Conservation (phyloP, 2,888 invertebrate genomes). For the Phymatocera aterrima region DNA sequence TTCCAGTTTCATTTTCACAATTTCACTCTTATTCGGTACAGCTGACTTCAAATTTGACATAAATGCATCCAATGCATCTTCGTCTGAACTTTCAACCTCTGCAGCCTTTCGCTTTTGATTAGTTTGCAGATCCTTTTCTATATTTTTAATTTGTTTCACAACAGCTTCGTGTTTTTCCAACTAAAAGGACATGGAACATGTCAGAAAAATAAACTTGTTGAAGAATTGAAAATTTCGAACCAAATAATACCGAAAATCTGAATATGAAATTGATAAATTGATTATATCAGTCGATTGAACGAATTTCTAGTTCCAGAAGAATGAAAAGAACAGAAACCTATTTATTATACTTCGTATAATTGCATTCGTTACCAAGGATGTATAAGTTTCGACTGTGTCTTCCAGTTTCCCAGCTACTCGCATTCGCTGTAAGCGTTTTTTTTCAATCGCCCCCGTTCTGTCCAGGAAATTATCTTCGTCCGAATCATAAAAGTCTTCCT, state of each 20-base stretch:
- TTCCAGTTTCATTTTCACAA: conserved; percentile 82
- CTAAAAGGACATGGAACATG: conserved; percentile 72
- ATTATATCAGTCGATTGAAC: not conserved
- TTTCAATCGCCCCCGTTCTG: conserved; percentile 94
- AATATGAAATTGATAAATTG: not conserved
- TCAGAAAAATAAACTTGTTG: not conserved
- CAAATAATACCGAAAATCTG: conserved; percentile 29
- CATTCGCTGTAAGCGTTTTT: conserved; percentile 89
- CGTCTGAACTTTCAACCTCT: conserved; percentile 72
- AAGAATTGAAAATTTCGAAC: conserved; percentile 43
- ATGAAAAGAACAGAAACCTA: not conserved
- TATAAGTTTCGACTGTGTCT: conserved; percentile 81
- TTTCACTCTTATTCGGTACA: conserved; percentile 76
- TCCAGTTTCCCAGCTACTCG: conserved; percentile 77
- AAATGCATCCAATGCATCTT: conserved; percentile 89
- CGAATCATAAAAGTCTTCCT: conserved; percentile 94
- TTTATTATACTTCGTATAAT: not conserved
- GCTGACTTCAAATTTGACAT: conserved; percentile 82
- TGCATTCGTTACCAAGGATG: conserved; percentile 80
- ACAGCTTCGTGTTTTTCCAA: conserved; percentile 79
- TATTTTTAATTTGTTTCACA: conserved; percentile 76
- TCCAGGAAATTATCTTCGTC: conserved; percentile 98
- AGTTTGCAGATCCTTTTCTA: conserved; percentile 77
- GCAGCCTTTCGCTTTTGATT: conserved; percentile 73
- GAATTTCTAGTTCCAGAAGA: not conserved